phyloP scores from a whole-genome alignment of 2,888 invertebrate genomes.

The Meloe dianella region DNA sequence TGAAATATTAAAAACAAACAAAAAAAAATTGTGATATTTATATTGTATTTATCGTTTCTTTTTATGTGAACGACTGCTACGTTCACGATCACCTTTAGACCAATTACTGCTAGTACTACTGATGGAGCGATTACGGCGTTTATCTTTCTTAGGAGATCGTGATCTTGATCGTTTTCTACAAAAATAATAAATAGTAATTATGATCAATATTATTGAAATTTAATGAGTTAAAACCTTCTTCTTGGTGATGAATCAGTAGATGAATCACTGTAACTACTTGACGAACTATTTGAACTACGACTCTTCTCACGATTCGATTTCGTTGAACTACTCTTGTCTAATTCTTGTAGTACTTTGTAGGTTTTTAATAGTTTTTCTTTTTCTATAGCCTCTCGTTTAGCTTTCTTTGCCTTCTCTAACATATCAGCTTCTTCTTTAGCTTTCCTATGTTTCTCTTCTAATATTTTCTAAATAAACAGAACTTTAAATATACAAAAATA shows the following conservation, averaged over 20 bases:
- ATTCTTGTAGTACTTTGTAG: constrained; percentile 55
- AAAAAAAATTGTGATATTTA: constrained; percentile 13
- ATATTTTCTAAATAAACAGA: constrained; percentile 40
- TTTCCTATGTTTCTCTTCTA: constrained; percentile 58
- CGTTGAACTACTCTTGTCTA: constrained; percentile 48
- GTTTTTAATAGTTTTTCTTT: constrained; percentile 58
- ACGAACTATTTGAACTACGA: constrained; percentile 46
- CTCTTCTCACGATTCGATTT: constrained; percentile 40
- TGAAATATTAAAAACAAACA: constrained; percentile 7
- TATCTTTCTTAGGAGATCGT: constrained; percentile 26
- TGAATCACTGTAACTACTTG: constrained; percentile 43
- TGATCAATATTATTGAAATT: constrained; percentile 9
- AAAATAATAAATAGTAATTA: constrained; percentile 4
- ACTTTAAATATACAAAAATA: background rate
- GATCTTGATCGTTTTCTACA: constrained; percentile 28
- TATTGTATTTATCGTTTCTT: constrained; percentile 26
- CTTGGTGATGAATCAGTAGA: constrained; percentile 35
- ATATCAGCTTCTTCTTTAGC: constrained; percentile 59
- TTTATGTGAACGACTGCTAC: constrained; percentile 25
- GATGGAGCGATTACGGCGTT: constrained; percentile 36
- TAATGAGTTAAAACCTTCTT: constrained; percentile 8
- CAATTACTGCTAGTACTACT: constrained; percentile 33
- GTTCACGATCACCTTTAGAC: constrained; percentile 3
- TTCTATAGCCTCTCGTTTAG: constrained; percentile 57
- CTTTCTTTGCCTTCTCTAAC: constrained; percentile 58